Evolutionary conservation across 2,113 vertebrate genomes (phyloP).

Genomic region (Nanorana parkeri): DNA sequence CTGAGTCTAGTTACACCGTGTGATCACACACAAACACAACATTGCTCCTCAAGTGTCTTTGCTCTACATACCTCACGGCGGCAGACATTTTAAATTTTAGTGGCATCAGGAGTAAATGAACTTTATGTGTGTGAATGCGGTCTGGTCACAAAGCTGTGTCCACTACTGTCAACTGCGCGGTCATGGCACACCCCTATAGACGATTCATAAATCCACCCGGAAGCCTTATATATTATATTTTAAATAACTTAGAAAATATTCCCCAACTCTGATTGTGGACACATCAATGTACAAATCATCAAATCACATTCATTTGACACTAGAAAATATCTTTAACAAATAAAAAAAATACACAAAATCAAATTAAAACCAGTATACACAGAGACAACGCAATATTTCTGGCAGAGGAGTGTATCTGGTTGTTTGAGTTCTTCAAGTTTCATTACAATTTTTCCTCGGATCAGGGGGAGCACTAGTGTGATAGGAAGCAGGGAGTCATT

Average conservation of each 20-base stretch:
- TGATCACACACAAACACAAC: neutral
- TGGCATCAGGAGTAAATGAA: too few species aligned
- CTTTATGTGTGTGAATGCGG: too few species aligned
- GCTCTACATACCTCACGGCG: neutral
- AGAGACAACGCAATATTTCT: neutral
- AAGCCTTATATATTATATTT: neutral
- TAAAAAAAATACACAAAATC: neutral
- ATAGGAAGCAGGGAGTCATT: too few species aligned
- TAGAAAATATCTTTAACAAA: neutral
- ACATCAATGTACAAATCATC: neutral
- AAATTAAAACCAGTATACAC: neutral
- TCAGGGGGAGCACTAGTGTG: too few species aligned
- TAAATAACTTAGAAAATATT: neutral
- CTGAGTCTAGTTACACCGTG: neutral
- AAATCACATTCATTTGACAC: neutral
- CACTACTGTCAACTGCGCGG: too few species aligned
- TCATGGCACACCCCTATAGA: neutral
- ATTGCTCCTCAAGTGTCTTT: too few species aligned
- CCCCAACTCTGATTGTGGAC: neutral
- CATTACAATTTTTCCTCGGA: too few species aligned
- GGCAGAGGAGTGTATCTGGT: neutral
- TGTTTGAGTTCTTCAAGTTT: too few species aligned
- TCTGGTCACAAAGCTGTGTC: too few species aligned
- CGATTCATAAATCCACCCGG: neutral
- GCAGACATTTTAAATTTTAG: neutral